These are phyloP conservation scores for Bellardia bayeri DNA, from an alignment of 2,888 invertebrate genomes.

Conservation along the genomic window DNA sequence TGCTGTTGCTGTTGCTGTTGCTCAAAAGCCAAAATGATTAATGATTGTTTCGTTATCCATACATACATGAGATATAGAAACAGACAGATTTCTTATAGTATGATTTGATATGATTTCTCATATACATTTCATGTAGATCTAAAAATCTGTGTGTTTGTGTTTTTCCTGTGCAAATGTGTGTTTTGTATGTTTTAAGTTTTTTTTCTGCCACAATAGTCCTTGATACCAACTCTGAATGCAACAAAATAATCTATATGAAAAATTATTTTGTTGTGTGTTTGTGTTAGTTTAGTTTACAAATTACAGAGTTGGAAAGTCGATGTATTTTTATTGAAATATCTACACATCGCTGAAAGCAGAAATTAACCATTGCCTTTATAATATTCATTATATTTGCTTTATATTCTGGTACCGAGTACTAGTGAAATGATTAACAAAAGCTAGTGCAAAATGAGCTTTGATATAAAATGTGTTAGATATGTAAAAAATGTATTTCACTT, in stretches of 20 bases:
- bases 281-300: not conserved
- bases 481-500: too few relatives aligned
- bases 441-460: too few relatives aligned
- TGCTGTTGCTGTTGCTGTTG: slow-evolving; percentile 72
- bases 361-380: too few relatives aligned
- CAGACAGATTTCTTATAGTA: slow-evolving; percentile 47
- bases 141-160: slow-evolving; percentile 47
- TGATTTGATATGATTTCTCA: slow-evolving; percentile 74
- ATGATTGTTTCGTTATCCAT: slow-evolving; percentile 79
- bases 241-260: slow-evolving; percentile 37
- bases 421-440: too few relatives aligned
- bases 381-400: too few relatives aligned
- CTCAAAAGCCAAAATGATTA: slow-evolving; percentile 79
- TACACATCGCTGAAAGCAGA: too few relatives aligned
- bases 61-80: slow-evolving; percentile 65
- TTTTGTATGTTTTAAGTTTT: slow-evolving; percentile 2
- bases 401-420: too few relatives aligned
- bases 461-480: too few relatives aligned
- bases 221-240: slow-evolving; percentile 55
- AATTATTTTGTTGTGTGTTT: slow-evolving; percentile 2
- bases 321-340: not conserved
- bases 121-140: slow-evolving; percentile 69
- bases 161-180: slow-evolving; percentile 7
- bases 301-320: slow-evolving; percentile 38
- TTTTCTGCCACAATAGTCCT: slow-evolving; percentile 42